phyloP scores from a whole-genome alignment of 2,888 invertebrate genomes.

The Cantharis rufa region DNA sequence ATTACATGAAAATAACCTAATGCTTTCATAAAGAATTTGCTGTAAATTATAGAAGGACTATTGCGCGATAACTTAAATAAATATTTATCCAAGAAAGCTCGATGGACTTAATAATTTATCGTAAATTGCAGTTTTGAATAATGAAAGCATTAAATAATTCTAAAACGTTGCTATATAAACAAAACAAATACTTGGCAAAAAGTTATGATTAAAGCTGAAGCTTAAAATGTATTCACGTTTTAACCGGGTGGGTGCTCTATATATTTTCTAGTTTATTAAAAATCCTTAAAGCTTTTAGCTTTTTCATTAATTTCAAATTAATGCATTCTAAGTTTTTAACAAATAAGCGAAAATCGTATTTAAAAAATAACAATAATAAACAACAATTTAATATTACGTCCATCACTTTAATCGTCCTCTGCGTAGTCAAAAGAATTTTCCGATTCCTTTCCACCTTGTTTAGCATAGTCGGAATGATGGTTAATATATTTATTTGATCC shows the following conservation, averaged over 20 bases:
- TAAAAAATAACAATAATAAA: not conserved
- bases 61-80: not conserved
- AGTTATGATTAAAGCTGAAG: not conserved
- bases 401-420: slow-evolving; percentile 38
- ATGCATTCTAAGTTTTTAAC: not conserved
- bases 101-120: not conserved
- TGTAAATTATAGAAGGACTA: not conserved
- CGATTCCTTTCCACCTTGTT: slow-evolving; percentile 58
- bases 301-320: not conserved
- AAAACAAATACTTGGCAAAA: not conserved
- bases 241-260: not conserved
- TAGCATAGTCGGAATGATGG: slow-evolving; percentile 61
- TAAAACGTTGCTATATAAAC: not conserved
- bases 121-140: not conserved
- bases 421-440: slow-evolving; percentile 58
- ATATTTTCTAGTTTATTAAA: not conserved
- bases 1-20: not conserved
- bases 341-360: not conserved
- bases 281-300: not conserved
- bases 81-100: not conserved
- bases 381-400: not conserved
- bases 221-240: not conserved
- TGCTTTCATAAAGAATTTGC: not conserved
- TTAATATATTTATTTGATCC: slow-evolving; percentile 62
- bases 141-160: not conserved